These are phyloP conservation scores for Hemichromis elongatus DNA, from an alignment of 2,113 vertebrate species.

Conservation along the genomic window DNA sequence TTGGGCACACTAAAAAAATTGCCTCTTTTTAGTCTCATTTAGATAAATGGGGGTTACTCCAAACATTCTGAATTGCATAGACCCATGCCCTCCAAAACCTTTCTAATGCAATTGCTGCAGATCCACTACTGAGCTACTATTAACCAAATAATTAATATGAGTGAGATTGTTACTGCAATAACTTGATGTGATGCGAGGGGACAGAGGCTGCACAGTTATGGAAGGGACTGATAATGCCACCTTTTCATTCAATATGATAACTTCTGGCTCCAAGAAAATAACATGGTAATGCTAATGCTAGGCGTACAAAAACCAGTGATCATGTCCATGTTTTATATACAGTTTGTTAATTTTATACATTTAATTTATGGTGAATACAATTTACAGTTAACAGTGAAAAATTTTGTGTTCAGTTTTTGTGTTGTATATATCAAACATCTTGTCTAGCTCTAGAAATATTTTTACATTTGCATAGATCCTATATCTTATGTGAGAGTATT, in stretches of 20 bases:
- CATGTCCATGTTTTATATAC: not conserved
- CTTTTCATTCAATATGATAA: not conserved
- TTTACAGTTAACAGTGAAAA: not conserved
- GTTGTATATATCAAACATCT: not conserved
- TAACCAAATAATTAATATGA: not conserved
- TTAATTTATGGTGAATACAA: not conserved
- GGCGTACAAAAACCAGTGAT: not conserved
- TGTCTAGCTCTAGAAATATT: not conserved
- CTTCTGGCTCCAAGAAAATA: not conserved
- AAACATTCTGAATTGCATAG: not conserved
- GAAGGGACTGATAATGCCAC: not conserved
- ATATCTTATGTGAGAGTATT: no score
- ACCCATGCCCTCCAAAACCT: not conserved
- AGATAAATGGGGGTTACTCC: not conserved
- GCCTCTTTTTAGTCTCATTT: not conserved
- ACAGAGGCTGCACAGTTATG: not conserved
- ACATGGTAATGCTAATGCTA: not conserved
- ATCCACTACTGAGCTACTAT: not conserved
- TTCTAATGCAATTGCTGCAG: not conserved
- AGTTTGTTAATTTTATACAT: not conserved
- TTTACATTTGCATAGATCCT: not conserved
- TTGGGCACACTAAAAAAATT: not conserved
- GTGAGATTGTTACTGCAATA: not conserved
- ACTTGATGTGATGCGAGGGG: not conserved
- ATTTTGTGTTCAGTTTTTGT: not conserved